phyloP scores from a whole-genome alignment of 2,113 vertebrate species.

The Myanophis thanlyinensis region DNA sequence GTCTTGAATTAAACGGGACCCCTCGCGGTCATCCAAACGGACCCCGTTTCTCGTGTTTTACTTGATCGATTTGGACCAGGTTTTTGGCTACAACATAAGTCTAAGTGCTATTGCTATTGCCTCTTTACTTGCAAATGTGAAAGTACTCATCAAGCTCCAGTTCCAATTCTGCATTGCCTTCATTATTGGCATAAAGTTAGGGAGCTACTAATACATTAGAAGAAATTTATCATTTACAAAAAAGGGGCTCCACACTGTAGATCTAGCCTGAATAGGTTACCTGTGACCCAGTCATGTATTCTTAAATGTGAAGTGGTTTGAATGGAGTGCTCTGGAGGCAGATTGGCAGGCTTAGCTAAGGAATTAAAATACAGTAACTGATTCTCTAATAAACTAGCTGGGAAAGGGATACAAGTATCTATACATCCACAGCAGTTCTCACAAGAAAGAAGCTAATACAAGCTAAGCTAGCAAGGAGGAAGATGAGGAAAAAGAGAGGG shows the following conservation, averaged over 20 bases:
- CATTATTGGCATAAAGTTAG: neutral
- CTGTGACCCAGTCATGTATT: neutral
- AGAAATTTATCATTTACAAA: neutral
- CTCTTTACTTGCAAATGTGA: neutral
- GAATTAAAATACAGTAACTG: neutral
- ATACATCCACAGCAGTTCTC: neutral
- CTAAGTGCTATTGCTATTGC: too few species aligned
- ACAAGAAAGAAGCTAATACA: neutral
- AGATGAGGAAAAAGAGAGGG: neutral
- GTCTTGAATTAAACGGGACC: too few species aligned
- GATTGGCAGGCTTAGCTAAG: neutral
- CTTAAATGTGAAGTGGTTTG: neutral
- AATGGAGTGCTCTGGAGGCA: neutral
- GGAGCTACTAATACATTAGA: neutral
- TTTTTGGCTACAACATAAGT: too few species aligned
- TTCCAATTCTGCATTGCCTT: neutral
- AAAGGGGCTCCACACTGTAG: neutral
- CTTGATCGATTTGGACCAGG: too few species aligned
- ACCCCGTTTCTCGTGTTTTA: too few species aligned
- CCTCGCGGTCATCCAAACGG: too few species aligned
- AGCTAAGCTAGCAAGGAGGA: neutral
- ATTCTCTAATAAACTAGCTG: neutral
- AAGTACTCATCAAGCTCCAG: neutral
- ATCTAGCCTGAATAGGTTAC: neutral
- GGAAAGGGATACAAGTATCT: neutral